These are phyloP conservation scores for Caenorhabditis sp. DNA, from an alignment of 2,888 invertebrate genomes.

Conservation along the genomic window DNA sequence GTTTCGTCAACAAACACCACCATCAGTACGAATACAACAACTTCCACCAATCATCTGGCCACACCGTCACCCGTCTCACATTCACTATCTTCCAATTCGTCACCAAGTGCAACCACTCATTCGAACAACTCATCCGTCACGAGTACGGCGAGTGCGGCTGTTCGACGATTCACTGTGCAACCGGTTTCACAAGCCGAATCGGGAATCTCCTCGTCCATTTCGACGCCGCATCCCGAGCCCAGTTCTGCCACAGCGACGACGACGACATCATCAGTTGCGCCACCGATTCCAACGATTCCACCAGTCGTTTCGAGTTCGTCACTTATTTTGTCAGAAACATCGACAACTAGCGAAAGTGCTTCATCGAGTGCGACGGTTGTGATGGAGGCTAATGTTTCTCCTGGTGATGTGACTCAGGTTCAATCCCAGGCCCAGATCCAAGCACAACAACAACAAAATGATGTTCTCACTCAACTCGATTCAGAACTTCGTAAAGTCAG, in stretches of 20 bases:
- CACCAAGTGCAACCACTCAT: slow-evolving; percentile 51
- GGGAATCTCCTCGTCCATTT: slow-evolving; percentile 45
- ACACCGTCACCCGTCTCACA: slow-evolving; percentile 39
- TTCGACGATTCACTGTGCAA: slow-evolving; percentile 48
- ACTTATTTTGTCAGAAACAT: not conserved
- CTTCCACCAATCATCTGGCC: slow-evolving; percentile 14
- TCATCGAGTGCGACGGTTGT: slow-evolving; percentile 18
- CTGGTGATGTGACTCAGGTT: not conserved
- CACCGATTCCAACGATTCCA: slow-evolving; percentile 36
- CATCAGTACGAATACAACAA: slow-evolving; percentile 10
- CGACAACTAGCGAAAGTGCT: slow-evolving; percentile 10
- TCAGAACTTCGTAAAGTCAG: slow-evolving; percentile 37
- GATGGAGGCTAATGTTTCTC: not conserved
- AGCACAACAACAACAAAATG: slow-evolving; percentile 7
- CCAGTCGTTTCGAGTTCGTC: slow-evolving; percentile 18
- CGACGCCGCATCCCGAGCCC: slow-evolving; percentile 38
- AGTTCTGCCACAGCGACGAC: not conserved
- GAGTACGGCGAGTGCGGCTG: slow-evolving; percentile 32
- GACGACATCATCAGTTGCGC: slow-evolving; percentile 7
- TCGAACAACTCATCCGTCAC: slow-evolving; percentile 51
- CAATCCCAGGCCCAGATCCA: not conserved
- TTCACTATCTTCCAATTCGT: slow-evolving; percentile 44
- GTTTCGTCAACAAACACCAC: slow-evolving; percentile 9
- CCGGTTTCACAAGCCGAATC: slow-evolving; percentile 45
- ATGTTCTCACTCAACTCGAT: slow-evolving; percentile 31